Evolutionary conservation across 2,888 invertebrate genomes (phyloP).

Genomic region (Congeria kusceri): DNA sequence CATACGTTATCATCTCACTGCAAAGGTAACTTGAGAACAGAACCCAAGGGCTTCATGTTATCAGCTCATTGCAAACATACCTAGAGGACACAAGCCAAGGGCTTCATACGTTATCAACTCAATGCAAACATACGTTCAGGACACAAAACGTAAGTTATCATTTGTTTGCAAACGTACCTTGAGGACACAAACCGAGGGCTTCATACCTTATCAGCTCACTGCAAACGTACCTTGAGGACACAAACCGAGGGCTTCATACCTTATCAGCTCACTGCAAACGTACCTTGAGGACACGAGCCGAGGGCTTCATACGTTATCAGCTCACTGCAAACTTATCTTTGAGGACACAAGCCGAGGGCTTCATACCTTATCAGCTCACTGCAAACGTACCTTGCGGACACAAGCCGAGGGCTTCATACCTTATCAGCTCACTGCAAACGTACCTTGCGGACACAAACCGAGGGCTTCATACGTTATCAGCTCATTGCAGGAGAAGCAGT

Average conservation of each 20-base stretch:
- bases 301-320: conserved; percentile 98
- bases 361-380: conserved; percentile 99
- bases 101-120: neutral
- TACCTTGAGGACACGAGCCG: conserved; percentile 90
- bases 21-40: conserved; percentile 99
- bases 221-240: too few species aligned
- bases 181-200: too few species aligned
- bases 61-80: too few species aligned
- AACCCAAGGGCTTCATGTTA: too few species aligned
- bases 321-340: conserved; percentile 93
- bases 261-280: neutral
- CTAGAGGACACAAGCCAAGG: too few species aligned
- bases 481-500: conserved; percentile 99
- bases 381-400: too few species aligned
- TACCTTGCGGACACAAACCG: conserved; percentile 90
- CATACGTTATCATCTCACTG: conserved; percentile 98
- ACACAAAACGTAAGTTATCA: conserved; percentile 98
- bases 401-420: neutral
- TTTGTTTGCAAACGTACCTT: conserved; percentile 93
- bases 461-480: conserved; percentile 98
- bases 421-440: neutral
- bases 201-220: too few species aligned
- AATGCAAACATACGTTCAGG: conserved; percentile 80
- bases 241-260: neutral
- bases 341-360: conserved; percentile 94